Evolutionary conservation across 2,888 invertebrate genomes (phyloP), one percentile per base, ranked within the genome.

Genomic region (Trachelus stipa): DNA sequence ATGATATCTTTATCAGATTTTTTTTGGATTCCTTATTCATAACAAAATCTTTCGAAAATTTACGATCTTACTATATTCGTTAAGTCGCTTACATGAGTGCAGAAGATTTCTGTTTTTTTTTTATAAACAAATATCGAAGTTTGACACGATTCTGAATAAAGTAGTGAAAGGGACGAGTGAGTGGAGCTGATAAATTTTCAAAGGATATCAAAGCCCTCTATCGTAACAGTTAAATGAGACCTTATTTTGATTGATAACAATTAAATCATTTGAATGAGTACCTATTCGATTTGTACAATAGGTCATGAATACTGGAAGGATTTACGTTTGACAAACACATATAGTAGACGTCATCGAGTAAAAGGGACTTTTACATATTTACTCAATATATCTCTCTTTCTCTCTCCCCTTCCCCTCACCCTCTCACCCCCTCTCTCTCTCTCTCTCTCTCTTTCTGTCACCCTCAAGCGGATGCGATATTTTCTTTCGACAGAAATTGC

Each of bases 401-500:
- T 9, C 9, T 40, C 23, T 56, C 40, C 3, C 12, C 35, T 3
- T 4, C 35, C 35, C 35, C 11, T 15, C 15, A 0, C 15, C 15
- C 15, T 37, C 1, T 23, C 40, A 23, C 40, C 6, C 40, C 0
- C 15, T 40, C 23, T 40, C 23, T 56, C 40, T 37, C 6, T 23
- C 40, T 56, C 40, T 40, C 40, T 1, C 23, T 40, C 40, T 56
- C 23, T 40, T 1, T 56, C 40, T 56, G 15, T 40, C 15, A 15
- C 40, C 15, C 40, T 40, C 15, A 40, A 40, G 6, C 15, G 4
- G 23, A 40, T 40, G 40, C 15, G 40, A 56, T 56, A 56, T 56
- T 56, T 56, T 56, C 40, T 56, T 56, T 34, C 34, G 12, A 73
- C 74, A 73, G 74, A 73, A 73, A 73, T 34, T 73, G 6, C 23